phyloP scores from a whole-genome alignment of 2,888 invertebrate species.

The Xestoiulus laeticollis region DNA sequence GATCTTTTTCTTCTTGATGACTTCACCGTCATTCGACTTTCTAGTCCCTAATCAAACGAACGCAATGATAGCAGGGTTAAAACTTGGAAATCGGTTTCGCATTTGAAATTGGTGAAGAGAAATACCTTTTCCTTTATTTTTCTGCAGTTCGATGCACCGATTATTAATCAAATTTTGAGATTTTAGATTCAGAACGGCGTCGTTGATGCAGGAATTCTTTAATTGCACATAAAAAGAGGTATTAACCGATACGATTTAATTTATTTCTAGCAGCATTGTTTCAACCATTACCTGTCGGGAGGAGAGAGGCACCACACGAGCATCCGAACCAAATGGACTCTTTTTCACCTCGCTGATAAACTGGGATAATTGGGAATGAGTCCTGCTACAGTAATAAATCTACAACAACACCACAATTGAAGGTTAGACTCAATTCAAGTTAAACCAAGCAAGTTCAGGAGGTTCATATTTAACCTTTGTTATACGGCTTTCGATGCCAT shows the following conservation, averaged over 20 bases:
- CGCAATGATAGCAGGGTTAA: not conserved
- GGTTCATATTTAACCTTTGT: slow-evolving; percentile 60
- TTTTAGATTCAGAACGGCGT: slow-evolving; percentile 76
- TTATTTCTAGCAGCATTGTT: no score
- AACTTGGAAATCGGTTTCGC: not conserved
- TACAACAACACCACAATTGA: not conserved
- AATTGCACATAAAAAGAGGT: slow-evolving; percentile 46
- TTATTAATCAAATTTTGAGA: slow-evolving; percentile 88
- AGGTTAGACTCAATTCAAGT: no score
- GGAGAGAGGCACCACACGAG: slow-evolving; percentile 83
- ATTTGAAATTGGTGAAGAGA: no score
- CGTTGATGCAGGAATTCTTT: slow-evolving; percentile 85
- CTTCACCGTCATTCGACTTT: slow-evolving; percentile 57
- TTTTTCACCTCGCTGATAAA: slow-evolving; percentile 91
- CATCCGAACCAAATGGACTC: slow-evolving; percentile 76
- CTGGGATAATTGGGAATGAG: slow-evolving; percentile 95
- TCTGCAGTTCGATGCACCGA: slow-evolving; percentile 82
- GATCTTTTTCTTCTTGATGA: slow-evolving; percentile 70
- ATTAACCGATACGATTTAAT: no score
- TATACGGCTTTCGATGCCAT: slow-evolving; percentile 59
- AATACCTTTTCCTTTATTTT: slow-evolving; percentile 68
- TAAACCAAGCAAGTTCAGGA: no score
- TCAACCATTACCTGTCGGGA: slow-evolving; percentile 74
- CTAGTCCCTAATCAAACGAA: slow-evolving; percentile 63
- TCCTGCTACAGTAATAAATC: slow-evolving; percentile 93